phyloP scores from a whole-genome alignment of 1,140 invertebrate species.

The Melipona quadrifasciata region DNA sequence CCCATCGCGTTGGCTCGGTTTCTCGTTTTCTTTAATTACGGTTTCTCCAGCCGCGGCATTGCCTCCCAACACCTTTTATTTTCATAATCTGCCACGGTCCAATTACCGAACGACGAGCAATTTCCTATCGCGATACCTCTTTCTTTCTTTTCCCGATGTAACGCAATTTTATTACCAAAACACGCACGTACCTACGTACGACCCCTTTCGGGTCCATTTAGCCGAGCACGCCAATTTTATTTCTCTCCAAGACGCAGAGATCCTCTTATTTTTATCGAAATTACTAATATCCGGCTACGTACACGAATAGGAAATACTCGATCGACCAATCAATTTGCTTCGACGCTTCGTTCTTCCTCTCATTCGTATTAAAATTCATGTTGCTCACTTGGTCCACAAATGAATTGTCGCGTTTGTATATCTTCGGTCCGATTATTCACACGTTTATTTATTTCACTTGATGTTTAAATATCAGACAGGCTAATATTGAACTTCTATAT shows the following conservation, averaged over 20 bases:
- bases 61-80: neutral
- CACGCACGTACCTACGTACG: constrained; percentile 15
- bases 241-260: constrained; percentile 49
- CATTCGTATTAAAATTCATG: constrained; percentile 31
- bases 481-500: too few species aligned
- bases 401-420: too few species aligned
- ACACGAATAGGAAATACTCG: constrained; percentile 61
- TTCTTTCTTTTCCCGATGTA: constrained; percentile 23
- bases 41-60: neutral
- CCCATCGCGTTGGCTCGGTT: neutral
- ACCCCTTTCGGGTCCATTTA: constrained; percentile 34
- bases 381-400: too few species aligned
- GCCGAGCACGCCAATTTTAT: constrained; percentile 56
- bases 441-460: too few species aligned
- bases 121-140: constrained; percentile 45
- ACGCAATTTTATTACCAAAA: constrained; percentile 57
- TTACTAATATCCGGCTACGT: constrained; percentile 72
- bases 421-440: too few species aligned
- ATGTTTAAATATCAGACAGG: too few species aligned
- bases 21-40: constrained; percentile 17
- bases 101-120: constrained; percentile 48
- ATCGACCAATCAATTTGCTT: constrained; percentile 66
- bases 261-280: constrained; percentile 62
- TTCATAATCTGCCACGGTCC: constrained; percentile 15
- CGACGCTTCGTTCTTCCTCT: constrained; percentile 39